Evolutionary conservation across 2,888 invertebrate species (phyloP).

Genomic region (Acleris cristana): DNA sequence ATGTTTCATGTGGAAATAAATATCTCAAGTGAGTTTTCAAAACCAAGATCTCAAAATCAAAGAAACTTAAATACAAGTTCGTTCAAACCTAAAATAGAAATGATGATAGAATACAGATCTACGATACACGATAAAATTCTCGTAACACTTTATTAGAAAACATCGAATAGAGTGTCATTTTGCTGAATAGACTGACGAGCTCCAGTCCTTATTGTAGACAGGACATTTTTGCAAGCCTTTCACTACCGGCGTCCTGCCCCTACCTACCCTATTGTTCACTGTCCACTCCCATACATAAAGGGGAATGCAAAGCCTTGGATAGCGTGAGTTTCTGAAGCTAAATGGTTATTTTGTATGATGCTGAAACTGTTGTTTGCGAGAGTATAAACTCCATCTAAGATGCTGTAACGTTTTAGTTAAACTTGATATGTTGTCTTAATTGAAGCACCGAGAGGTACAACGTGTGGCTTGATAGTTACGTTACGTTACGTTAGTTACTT

Average conservation of each 20-base stretch:
- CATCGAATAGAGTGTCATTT: background rate
- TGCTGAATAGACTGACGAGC: background rate
- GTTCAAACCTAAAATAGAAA: too few species aligned
- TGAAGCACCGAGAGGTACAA: too few species aligned
- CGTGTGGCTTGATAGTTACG: too few species aligned
- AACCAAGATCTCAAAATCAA: too few species aligned
- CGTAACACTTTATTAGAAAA: background rate
- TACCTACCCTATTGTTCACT: constrained; percentile 66
- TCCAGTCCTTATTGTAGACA: constrained; percentile 57
- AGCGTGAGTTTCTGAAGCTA: constrained; percentile 40
- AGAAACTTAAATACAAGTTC: too few species aligned
- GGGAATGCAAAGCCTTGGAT: constrained; percentile 43
- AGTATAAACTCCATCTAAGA: constrained; percentile 4
- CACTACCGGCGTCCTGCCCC: constrained; percentile 61
- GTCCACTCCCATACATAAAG: constrained; percentile 59
- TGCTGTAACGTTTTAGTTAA: constrained; percentile 3
- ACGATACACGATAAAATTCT: background rate
- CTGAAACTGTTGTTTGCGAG: constrained; percentile 21
- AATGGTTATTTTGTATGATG: constrained; percentile 34
- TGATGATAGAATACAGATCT: background rate
- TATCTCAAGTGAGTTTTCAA: too few species aligned
- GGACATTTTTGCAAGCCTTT: constrained; percentile 63
- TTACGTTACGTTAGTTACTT: too few species aligned
- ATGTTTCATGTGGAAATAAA: too few species aligned
- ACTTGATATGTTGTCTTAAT: too few species aligned